Evolutionary conservation across 2,113 vertebrate genomes (phyloP).

Genomic region (Formicarius rufipectus): DNA sequence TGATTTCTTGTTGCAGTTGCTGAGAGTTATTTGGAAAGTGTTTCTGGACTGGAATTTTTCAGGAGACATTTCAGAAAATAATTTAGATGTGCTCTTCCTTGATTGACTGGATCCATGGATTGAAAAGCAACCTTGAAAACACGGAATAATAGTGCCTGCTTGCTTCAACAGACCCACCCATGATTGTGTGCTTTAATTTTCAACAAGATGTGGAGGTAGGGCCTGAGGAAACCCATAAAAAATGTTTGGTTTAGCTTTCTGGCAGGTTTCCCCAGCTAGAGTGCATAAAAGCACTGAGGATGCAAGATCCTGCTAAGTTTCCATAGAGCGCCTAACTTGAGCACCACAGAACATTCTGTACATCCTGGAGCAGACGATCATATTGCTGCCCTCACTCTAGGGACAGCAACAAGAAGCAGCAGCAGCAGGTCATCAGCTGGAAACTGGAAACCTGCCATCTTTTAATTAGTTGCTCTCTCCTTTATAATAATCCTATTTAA

Average conservation of each 20-base stretch:
- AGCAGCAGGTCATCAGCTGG: slow-evolving; percentile 44
- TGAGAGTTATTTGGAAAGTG: background rate
- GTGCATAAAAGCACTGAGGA: slow-evolving; percentile 39
- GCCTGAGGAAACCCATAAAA: slow-evolving; percentile 69
- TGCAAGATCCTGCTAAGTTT: slow-evolving; percentile 56
- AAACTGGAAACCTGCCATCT: slow-evolving; percentile 46
- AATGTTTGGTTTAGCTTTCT: slow-evolving; percentile 77
- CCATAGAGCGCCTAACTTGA: slow-evolving; percentile 35
- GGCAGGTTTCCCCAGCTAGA: slow-evolving; percentile 49
- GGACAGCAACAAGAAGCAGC: slow-evolving; percentile 29
- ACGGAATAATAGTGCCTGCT: slow-evolving; percentile 41
- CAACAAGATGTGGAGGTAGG: slow-evolving; percentile 53
- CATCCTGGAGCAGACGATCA: slow-evolving; percentile 20
- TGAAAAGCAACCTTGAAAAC: slow-evolving; percentile 36
- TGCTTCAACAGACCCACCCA: slow-evolving; percentile 44
- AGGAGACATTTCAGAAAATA: background rate
- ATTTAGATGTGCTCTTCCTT: background rate
- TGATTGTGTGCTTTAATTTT: slow-evolving; percentile 65
- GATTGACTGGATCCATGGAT: background rate
- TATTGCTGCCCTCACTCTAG: slow-evolving; percentile 20
- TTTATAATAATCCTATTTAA: slow-evolving; percentile 27
- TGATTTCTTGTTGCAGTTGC: background rate
- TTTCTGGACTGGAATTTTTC: background rate
- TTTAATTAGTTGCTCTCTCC: slow-evolving; percentile 55
- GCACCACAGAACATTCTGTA: slow-evolving; percentile 70